phyloP scores from a whole-genome alignment of 1,140 invertebrate genomes.

The Eriocheir sinensis region DNA sequence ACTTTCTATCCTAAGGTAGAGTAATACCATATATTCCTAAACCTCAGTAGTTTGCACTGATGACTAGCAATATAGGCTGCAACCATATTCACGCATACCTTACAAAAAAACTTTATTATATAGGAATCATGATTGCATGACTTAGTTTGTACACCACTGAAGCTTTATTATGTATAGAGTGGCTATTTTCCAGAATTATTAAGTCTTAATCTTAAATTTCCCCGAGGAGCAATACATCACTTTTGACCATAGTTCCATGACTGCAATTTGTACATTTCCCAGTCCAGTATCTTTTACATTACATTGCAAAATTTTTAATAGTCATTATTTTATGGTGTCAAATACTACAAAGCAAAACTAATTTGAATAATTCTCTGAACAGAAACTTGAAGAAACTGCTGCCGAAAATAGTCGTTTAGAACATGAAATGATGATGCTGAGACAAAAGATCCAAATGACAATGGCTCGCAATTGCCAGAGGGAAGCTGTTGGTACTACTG shows the following conservation, averaged over 20 bases:
- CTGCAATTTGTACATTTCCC: too few species aligned
- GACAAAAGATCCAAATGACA: conserved; percentile 90
- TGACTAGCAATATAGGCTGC: conserved; percentile 42
- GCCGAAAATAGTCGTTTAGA: conserved; percentile 93
- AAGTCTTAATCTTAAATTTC: not conserved
- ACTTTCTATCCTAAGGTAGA: not conserved
- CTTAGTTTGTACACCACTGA: not conserved
- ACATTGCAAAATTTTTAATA: too few species aligned
- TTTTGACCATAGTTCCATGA: too few species aligned
- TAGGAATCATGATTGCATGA: conserved; percentile 42
- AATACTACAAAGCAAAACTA: too few species aligned
- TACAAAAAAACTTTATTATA: not conserved
- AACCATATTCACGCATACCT: conserved; percentile 44
- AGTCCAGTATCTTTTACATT: too few species aligned
- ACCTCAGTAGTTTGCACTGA: conserved; percentile 17
- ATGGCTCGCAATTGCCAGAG: conserved; percentile 81
- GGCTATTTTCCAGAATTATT: not conserved
- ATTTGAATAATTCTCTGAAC: too few species aligned
- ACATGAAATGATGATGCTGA: conserved; percentile 91
- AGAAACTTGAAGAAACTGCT: conserved; percentile 95
- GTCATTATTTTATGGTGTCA: too few species aligned
- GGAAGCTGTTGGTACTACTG: conserved; percentile 73
- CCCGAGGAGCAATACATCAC: not conserved
- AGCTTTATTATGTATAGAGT: not conserved
- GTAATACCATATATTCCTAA: not conserved